Evolutionary conservation across 2,888 invertebrate species (phyloP).

Genomic region (Thyatira batis): DNA sequence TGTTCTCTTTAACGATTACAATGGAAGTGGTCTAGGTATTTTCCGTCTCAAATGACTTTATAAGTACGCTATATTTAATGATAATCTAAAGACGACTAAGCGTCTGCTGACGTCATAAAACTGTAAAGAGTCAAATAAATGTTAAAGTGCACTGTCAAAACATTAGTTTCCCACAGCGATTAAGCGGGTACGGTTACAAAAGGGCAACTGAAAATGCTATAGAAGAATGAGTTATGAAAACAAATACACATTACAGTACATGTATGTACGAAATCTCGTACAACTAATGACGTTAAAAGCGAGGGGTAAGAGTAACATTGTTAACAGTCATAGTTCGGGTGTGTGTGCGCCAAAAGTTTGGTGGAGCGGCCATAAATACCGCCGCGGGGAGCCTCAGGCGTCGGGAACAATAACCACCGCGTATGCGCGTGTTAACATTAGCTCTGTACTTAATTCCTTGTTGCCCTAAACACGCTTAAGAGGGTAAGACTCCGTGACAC

Average conservation of each 20-base stretch:
- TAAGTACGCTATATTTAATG: not conserved
- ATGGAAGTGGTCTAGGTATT: not conserved
- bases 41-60: conserved; percentile 2
- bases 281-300: conserved; percentile 79
- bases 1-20: conserved; percentile 42
- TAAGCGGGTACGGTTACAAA: conserved; percentile 58
- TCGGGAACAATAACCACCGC: conserved; percentile 67
- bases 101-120: conserved; percentile 55
- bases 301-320: conserved; percentile 78
- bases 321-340: conserved; percentile 77
- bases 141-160: conserved; percentile 58
- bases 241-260: conserved; percentile 71
- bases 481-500: conserved; percentile 75
- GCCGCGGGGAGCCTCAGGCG: conserved; percentile 61
- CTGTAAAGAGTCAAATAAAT: conserved; percentile 38
- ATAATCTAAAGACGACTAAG: conserved; percentile 24
- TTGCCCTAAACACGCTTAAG: conserved; percentile 78
- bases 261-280: conserved; percentile 75
- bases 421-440: conserved; percentile 80
- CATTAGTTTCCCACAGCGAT: conserved; percentile 76
- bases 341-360: conserved; percentile 77
- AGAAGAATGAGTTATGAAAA: conserved; percentile 72
- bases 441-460: conserved; percentile 78
- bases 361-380: conserved; percentile 74
- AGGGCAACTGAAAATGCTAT: conserved; percentile 65